Base-by-base conservation (phyloP, 2,797 vertebrate genomes). In the Parauchenoglanis ngamensis region DNA sequence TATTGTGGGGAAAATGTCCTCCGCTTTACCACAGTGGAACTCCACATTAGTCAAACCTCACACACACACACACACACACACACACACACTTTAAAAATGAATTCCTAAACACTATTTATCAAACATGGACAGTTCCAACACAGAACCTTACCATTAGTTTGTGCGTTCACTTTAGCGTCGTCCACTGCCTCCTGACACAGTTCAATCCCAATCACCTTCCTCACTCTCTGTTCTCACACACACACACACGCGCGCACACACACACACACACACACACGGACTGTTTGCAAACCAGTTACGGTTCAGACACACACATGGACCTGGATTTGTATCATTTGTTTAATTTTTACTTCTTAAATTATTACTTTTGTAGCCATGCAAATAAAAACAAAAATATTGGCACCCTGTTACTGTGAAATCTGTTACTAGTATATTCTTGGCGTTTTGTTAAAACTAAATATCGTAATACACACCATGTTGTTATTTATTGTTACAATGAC, bases 151-250 rank as follows among this genome's bases (percentile, higher is more conserved):
- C 98, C 97, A 0, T 99, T 99, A 49, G 96, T 92, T 87, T 94
- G 91, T 65, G 97, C 97, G 0, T 99, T 99, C 12, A 93, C 95
- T 92, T 95, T 96, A 86, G 98, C 98, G 0, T 99, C 98, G 77
- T 98, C 96, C 90, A 99, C 97, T 0, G 98, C 98, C 90, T 98
- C 98, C 87, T 97, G 97, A 87, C 97, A 98, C 87, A 99, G 90
- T 88, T 99, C 98, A 23, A 99, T 97, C 80, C 98, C 98, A 72
- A 99, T 96, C 83, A 99, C 98, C 91, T 96, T 98, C 94, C 96
- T 99, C 4, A 98, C 98, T 84, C 96, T 96, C 98, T 99, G 87
- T 0, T 35, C 35, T 35, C 25, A 21, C 68, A n/a, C 35, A 72
- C 35, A 44, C 68, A 10, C 67, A 68, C 28, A 68, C 28, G 31